Base-by-base conservation (phyloP, 2,113 vertebrate genomes). In the Lichenostomus cassidix region DNA sequence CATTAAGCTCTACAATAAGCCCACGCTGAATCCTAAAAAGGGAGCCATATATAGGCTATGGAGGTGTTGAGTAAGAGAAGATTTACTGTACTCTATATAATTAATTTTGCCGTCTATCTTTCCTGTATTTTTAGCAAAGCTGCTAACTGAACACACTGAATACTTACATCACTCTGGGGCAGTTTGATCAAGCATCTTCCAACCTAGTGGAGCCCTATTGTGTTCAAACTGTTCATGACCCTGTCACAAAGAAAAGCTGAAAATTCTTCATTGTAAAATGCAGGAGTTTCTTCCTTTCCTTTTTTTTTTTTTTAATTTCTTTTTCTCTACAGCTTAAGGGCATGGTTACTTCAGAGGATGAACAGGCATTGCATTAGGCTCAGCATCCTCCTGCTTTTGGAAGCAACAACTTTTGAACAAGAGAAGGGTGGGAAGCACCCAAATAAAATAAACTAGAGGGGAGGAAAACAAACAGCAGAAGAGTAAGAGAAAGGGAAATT, bases 21-120 rank as follows among this genome's bases (percentile, higher is more conserved):
- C 95, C 92, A 95, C 62, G 19, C 87, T 63, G 74, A 95, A 96
- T 94, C 87, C 84, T 94, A 91, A 95, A 95, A 91, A 92, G 74
- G 84, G 81, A 95, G 58, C 62, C 91, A 85, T 85, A 92, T 95
- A 95, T 87, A 95, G 87, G 87, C 78, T 94, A 58, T 16, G 67
- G 82, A 95, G 94, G 89, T 87, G 93, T 94, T 92, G 84, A 94
- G 65, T 76, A 94, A 96, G 83, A 88, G 69, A 76, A 80, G 65
- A 78, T 84, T 92, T 92, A 95, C 87, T 83, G 84, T 64, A 65
- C 84, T 91, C 89, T 73, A 87, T 74, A 85, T 89, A 92, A 96
- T 79, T 84, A 84, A 91, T 91, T 91, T 95, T 91, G 62, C 50
- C 78, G 91, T 95, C 91, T 82, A 69, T 83, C 83, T 87, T 89